Conservation (phyloP, 2,888 invertebrate genomes). For the Julus scanicus region DNA sequence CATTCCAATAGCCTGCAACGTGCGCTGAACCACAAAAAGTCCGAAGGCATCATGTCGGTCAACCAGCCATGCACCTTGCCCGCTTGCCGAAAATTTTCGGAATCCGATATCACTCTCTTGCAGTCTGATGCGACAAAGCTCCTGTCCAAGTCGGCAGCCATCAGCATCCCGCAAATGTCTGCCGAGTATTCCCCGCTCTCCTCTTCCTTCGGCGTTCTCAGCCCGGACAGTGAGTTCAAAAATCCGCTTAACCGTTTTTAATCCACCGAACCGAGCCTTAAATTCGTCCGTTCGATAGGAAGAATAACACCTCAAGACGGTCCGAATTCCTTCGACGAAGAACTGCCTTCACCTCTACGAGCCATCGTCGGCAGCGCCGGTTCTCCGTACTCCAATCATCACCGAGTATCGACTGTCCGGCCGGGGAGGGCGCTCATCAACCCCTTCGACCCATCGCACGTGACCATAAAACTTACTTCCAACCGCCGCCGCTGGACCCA, state of each 20-base stretch:
- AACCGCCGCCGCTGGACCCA: slow-evolving; percentile 97
- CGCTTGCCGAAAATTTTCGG: slow-evolving; percentile 56
- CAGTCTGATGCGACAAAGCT: slow-evolving; percentile 30
- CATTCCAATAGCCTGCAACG: slow-evolving; percentile 59
- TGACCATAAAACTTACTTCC: slow-evolving; percentile 94
- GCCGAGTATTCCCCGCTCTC: slow-evolving; percentile 54
- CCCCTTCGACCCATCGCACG: slow-evolving; percentile 98
- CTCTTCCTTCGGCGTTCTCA: slow-evolving; percentile 54
- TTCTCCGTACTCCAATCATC: slow-evolving; percentile 59
- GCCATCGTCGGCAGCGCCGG: slow-evolving; percentile 60
- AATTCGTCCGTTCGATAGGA: background rate
- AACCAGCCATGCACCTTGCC: slow-evolving; percentile 50
- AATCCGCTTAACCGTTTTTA: background rate
- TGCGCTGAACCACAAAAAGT: slow-evolving; percentile 57
- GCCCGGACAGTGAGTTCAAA: background rate
- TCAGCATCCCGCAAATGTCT: slow-evolving; percentile 58
- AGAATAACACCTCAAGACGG: slow-evolving; percentile 47
- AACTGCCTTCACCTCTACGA: slow-evolving; percentile 57
- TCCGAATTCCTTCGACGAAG: slow-evolving; percentile 56
- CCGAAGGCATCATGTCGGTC: slow-evolving; percentile 49
- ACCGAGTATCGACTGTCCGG: slow-evolving; percentile 63
- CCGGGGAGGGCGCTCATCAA: slow-evolving; percentile 91
- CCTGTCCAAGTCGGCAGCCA: slow-evolving; percentile 60
- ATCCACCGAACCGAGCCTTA: background rate
- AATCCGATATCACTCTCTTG: slow-evolving; percentile 58